phyloP scores from a whole-genome alignment of 1,140 invertebrate genomes.

The Contarinia nasturtii region DNA sequence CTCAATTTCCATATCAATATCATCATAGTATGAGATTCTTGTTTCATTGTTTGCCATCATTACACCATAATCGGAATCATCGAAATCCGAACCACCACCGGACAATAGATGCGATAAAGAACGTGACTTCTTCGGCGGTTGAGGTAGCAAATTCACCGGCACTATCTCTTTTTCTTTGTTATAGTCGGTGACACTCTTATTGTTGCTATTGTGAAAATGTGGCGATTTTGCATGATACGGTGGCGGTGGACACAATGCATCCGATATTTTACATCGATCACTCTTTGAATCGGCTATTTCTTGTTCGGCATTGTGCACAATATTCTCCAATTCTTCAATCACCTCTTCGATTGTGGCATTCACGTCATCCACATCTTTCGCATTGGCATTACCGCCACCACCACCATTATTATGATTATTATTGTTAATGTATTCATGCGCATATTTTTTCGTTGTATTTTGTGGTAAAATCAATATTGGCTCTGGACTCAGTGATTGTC shows the following conservation, averaged over 20 bases:
- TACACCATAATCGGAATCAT: slow-evolving; percentile 21
- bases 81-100: slow-evolving; percentile 14
- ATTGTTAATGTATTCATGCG: slow-evolving; percentile 11
- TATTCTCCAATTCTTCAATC: slow-evolving; percentile 65
- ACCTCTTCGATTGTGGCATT: slow-evolving; percentile 73
- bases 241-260: slow-evolving; percentile 14
- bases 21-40: slow-evolving; percentile 18
- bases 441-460: slow-evolving; percentile 23
- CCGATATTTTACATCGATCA: slow-evolving; percentile 9
- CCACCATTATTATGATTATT: background rate
- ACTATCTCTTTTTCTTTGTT: slow-evolving; percentile 35
- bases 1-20: slow-evolving; percentile 36
- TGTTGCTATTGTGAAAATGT: slow-evolving; percentile 16
- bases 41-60: slow-evolving; percentile 12
- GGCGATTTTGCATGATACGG: slow-evolving; percentile 9
- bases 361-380: slow-evolving; percentile 34
- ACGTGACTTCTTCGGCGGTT: slow-evolving; percentile 33
- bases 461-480: slow-evolving; percentile 19
- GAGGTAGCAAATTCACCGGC: slow-evolving; percentile 38
- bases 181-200: too few relatives aligned
- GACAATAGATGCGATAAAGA: slow-evolving; percentile 32
- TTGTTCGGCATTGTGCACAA: slow-evolving; percentile 64
- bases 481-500: slow-evolving; percentile 44
- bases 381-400: slow-evolving; percentile 6
- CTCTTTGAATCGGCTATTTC: slow-evolving; percentile 24